These are phyloP conservation scores for Cepphus grylle DNA, from an alignment of 2,113 vertebrate genomes.

Conservation along the genomic window DNA sequence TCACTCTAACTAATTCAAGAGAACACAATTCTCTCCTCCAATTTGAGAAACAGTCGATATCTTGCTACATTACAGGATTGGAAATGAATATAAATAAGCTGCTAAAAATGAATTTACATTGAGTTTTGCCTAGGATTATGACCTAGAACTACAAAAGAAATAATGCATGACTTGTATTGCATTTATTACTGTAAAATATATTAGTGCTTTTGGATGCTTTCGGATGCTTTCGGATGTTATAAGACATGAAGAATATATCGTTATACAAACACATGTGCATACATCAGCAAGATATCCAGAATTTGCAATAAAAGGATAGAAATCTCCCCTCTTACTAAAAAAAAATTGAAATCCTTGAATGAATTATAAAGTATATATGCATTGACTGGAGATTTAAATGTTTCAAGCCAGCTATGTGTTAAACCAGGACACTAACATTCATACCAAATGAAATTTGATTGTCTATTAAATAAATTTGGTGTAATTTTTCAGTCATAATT, in stretches of 20 bases:
- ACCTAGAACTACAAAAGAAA: not conserved
- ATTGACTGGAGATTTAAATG: not conserved
- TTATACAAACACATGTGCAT: not conserved
- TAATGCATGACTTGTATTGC: not conserved
- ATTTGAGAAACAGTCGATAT: not conserved
- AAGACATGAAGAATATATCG: not conserved
- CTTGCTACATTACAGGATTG: not conserved
- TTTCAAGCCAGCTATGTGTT: not conserved
- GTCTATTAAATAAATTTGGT: not conserved
- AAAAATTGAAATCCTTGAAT: not conserved
- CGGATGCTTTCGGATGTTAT: not conserved
- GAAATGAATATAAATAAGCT: slow-evolving; percentile 1
- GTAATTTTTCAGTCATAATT: not conserved
- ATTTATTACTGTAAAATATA: not conserved
- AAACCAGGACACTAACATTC: not conserved
- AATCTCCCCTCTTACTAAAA: not conserved
- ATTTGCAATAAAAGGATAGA: not conserved
- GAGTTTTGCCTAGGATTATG: not conserved
- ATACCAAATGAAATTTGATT: not conserved
- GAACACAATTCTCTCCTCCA: not conserved
- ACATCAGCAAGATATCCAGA: not conserved
- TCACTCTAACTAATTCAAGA: not conserved
- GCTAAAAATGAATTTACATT: not conserved
- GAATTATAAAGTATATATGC: not conserved
- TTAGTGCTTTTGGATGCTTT: not conserved